Evolutionary conservation across 1,140 invertebrate species (phyloP), one percentile per base, ranked within the genome.

Genomic region (Trichogramma pretiosum): DNA sequence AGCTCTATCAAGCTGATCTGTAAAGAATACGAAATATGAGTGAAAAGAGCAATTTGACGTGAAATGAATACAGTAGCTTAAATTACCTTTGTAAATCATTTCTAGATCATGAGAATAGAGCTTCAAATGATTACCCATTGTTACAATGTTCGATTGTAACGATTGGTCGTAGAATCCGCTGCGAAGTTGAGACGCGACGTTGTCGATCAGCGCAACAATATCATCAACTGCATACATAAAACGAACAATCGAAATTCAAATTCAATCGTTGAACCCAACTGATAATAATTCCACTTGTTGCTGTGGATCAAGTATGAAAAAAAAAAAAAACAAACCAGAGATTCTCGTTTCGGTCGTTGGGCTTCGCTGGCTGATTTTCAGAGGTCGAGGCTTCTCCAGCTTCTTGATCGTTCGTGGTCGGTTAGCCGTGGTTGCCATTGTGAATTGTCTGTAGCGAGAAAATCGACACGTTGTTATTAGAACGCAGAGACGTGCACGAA

Each of bases 81-180:
- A 46, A 57, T 74, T 76, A 76, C 85, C 83, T 76, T 86, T 87
- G 57, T 83, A 85, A 51, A 81, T 73, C 53, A 76, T 71, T 74
- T 87, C 85, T 56, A 87, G 69, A 59, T 87, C 81, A 46, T 78
- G 78, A 48, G 84, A 84, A 63, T 82, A 80, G 11, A 80, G 72
- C 57, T 85, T 85, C 32, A 87, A 65, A 56, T 84, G 82, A 59
- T 79, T 77, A 57, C 80, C 83, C 74, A 85, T 79, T 39, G 75
- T 75, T 33, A 79, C 70, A 33, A 83, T 74, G 62, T 76, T 80
- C 52, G 70, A 70, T 61, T 77, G 77, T 47, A 81, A 69, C 43
- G 70, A 72, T 67, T 70, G 69, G 62, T 81, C 78, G 68, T 74
- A 77, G 61, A 69, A 72, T 47, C 76, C 78, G 62, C 77, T 79